phyloP scores from a whole-genome alignment of 1,140 invertebrate genomes.

The Megalonaias nervosa region DNA sequence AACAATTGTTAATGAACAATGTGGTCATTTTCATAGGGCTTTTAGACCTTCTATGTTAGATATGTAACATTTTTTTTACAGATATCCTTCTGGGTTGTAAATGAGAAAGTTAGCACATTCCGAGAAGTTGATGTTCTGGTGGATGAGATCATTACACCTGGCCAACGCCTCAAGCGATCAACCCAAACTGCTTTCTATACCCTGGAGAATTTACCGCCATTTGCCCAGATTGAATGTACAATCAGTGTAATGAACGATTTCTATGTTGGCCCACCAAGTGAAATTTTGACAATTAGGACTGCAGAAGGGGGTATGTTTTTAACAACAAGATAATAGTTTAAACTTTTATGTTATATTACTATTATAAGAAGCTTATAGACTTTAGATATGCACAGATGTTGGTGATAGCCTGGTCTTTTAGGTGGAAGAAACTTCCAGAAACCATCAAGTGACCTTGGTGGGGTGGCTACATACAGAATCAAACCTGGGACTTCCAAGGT shows the following conservation, averaged over 20 bases:
- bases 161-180: not conserved
- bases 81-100: constrained; percentile 25
- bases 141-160: constrained; percentile 1
- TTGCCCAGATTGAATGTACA: constrained; percentile 43
- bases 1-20: no score
- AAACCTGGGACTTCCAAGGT: no score
- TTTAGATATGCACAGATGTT: no score
- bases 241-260: constrained; percentile 53
- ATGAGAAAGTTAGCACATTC: constrained; percentile 26
- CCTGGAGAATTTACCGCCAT: constrained; percentile 46
- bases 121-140: constrained; percentile 14
- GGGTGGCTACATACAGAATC: no score
- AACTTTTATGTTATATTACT: no score
- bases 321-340: no score
- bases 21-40: no score
- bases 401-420: no score
- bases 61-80: not conserved
- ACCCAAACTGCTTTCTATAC: not conserved
- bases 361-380: no score
- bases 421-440: no score
- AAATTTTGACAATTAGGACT: constrained; percentile 41
- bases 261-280: constrained; percentile 49
- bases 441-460: no score
- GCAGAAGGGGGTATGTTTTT: constrained; percentile 47
- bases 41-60: not conserved